Evolutionary conservation across 2,888 invertebrate species (phyloP), one percentile per base, ranked within the genome.

Genomic region (Cremastinae sp.): DNA sequence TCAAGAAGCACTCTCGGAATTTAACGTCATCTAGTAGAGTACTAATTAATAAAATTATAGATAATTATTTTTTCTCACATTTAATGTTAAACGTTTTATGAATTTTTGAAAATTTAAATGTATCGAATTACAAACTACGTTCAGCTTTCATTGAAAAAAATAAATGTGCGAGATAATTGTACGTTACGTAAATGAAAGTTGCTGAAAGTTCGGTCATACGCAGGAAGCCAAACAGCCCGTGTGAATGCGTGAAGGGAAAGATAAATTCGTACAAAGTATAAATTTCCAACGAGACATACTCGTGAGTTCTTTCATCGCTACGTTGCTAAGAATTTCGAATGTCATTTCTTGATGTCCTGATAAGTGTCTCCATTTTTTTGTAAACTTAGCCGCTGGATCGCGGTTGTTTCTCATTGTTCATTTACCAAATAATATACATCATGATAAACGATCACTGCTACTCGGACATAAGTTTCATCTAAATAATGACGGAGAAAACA

Each of bases 301-400:
- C 56, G 47, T 4, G 28, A 56, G 55, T 18, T 62, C 55, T 59
- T 65, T 65, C 35, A 35, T 14, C 16, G 14, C 49, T 8, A 8
- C 2, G 0, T 12, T 7, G 7, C 8, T 37, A 2, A 28, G 28
- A 28, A 28, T 28, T 35, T 16, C 28, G 43, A n/a, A 43, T 41
- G 37, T 28, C 22, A 53, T 45, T n/a, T n/a, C 49, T 47, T 37
- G 41, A 56, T 68, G 59, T 45, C 65, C 59, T 12, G 73, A 73
- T 73, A 73, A 62, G 41, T 9, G 20, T 68, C 47, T 66, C 68
- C 59, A 28, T 68, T 62, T 74, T 10, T 12, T 37, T 41, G 12
- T 35, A 62, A 41, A 62, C 62, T 61, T 39, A 10, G 39, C 5
- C 39, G 28, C 56, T 66, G 18, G 35, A 41, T 53, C 43, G 45